These are phyloP conservation scores for Dolichallabes microphthalmus DNA, from an alignment of 2,113 vertebrate species.

Conservation along the genomic window DNA sequence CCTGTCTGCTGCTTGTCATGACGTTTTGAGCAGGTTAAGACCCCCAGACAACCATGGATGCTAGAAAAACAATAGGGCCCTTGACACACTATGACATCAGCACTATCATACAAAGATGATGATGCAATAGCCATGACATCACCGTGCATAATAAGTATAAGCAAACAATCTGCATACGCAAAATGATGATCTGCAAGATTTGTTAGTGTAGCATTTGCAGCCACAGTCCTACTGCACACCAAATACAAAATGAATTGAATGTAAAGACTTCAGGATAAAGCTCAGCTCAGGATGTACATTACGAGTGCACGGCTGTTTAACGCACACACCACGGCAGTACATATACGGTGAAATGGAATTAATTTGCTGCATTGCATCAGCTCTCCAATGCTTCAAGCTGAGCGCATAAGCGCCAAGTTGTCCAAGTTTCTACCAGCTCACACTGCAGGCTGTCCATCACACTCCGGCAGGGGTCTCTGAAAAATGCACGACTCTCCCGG, in stretches of 20 bases:
- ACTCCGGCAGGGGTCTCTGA: background rate
- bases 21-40: no score
- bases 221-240: background rate
- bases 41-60: no score
- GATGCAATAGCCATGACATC: no score
- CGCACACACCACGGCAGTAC: background rate
- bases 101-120: no score
- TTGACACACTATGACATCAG: no score
- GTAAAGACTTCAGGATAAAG: background rate
- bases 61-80: no score
- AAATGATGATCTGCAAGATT: background rate
- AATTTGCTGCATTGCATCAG: background rate
- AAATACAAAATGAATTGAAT: background rate
- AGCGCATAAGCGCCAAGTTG: background rate
- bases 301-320: background rate
- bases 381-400: background rate
- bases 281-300: background rate
- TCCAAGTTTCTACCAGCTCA: background rate
- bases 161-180: background rate
- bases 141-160: background rate
- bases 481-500: background rate
- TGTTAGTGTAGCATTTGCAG: background rate
- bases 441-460: constrained; percentile 4
- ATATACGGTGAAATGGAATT: background rate
- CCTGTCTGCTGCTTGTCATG: no score